Conservation (phyloP, 2,888 invertebrate species). For the Leucania comma region DNA sequence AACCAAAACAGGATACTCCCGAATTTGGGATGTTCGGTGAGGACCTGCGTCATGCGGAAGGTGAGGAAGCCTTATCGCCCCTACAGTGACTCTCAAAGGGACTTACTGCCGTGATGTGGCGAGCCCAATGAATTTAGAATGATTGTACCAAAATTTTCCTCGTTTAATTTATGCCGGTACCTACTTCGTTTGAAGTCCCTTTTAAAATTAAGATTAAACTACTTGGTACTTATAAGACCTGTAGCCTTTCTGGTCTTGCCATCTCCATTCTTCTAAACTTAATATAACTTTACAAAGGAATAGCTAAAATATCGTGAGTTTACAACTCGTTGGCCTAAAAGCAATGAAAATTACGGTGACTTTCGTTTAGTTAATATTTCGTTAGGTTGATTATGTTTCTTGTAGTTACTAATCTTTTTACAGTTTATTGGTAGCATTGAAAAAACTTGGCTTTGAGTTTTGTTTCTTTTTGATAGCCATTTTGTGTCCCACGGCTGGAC, state of each 20-base stretch:
- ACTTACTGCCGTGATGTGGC: too few relatives aligned
- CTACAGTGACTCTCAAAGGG: too few relatives aligned
- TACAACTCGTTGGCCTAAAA: slow-evolving; percentile 2
- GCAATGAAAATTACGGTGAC: slow-evolving; percentile 10
- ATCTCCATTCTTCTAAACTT: slow-evolving; percentile 15
- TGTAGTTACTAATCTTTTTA: neutral
- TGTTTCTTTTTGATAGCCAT: too few relatives aligned
- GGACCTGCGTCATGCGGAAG: too few relatives aligned
- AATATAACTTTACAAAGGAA: slow-evolving; percentile 27
- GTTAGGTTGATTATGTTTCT: slow-evolving; percentile 13
- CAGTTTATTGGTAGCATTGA: neutral
- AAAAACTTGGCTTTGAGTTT: neutral
- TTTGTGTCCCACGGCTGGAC: too few relatives aligned
- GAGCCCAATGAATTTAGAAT: slow-evolving; percentile 5
- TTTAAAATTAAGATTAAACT: slow-evolving; percentile 32
- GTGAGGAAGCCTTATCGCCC: too few relatives aligned
- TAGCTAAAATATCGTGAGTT: slow-evolving; percentile 17
- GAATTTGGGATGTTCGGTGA: too few relatives aligned
- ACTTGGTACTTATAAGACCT: slow-evolving; percentile 23
- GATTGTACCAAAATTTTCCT: neutral
- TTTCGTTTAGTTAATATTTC: slow-evolving; percentile 8
- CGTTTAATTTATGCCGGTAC: slow-evolving; percentile 25
- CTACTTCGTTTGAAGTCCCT: slow-evolving; percentile 18
- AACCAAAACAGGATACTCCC: too few relatives aligned
- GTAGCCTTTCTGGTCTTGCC: slow-evolving; percentile 7